These are phyloP conservation scores for Copidosoma floridanum DNA, from an alignment of 1,140 invertebrate species.

Conservation along the genomic window DNA sequence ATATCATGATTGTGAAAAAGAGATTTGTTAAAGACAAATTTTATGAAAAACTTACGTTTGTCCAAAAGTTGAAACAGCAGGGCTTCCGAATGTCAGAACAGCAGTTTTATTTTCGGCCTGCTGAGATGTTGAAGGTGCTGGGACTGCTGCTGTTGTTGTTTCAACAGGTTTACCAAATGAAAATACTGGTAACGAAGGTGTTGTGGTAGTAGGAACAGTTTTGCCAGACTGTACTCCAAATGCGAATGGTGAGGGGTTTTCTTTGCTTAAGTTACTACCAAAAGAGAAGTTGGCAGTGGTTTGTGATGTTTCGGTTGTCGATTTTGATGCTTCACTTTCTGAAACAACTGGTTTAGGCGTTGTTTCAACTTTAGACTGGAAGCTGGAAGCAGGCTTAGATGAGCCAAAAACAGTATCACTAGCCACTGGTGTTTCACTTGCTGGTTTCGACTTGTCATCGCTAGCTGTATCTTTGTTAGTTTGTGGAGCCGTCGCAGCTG, in stretches of 20 bases:
- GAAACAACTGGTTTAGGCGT: too few relatives aligned
- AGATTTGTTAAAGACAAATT: neutral
- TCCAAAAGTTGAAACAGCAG: neutral
- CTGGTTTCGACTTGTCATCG: neutral
- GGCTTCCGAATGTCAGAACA: neutral
- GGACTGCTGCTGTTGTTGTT: neutral
- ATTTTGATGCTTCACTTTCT: too few relatives aligned
- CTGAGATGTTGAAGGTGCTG: neutral
- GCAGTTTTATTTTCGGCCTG: constrained; percentile 1
- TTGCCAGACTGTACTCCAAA: neutral
- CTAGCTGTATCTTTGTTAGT: neutral
- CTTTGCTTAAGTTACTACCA: too few relatives aligned
- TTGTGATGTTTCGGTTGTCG: too few relatives aligned
- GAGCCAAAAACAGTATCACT: neutral
- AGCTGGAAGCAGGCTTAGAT: neutral
- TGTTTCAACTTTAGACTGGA: neutral
- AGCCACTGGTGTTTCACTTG: neutral
- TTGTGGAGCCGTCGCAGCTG: neutral
- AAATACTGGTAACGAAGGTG: neutral
- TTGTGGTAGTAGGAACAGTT: neutral
- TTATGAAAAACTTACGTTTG: neutral
- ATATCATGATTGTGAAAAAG: neutral
- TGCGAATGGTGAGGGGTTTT: neutral
- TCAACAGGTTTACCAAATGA: neutral
- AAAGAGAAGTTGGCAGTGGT: neutral